These are phyloP conservation scores for Fragum fragum DNA, from an alignment of 2,888 invertebrate genomes.

Conservation along the genomic window DNA sequence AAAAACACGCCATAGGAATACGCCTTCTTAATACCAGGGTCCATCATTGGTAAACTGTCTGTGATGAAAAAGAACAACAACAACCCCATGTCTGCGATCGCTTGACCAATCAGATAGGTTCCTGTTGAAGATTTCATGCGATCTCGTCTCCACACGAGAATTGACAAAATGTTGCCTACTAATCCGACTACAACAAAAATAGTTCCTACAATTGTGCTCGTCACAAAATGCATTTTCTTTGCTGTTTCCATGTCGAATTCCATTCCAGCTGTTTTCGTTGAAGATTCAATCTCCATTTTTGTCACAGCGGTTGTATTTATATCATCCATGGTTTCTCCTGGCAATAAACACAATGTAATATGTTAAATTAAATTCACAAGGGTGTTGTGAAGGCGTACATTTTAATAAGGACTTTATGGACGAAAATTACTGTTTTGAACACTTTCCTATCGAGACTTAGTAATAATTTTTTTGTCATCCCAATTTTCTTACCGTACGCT, in stretches of 20 bases:
- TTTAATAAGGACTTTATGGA: no score
- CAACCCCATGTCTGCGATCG: slow-evolving; percentile 73
- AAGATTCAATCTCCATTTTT: not conserved
- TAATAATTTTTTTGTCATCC: no score
- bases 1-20: slow-evolving; percentile 72
- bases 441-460: no score
- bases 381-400: no score
- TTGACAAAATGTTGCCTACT: slow-evolving; percentile 57
- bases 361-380: no score
- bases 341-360: no score
- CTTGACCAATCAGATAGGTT: slow-evolving; percentile 74
- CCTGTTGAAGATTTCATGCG: slow-evolving; percentile 65
- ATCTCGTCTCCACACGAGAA: slow-evolving; percentile 56
- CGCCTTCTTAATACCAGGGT: slow-evolving; percentile 56
- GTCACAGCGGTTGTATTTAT: not conserved
- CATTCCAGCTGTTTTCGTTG: slow-evolving; percentile 11
- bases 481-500: no score
- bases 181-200: slow-evolving; percentile 59
- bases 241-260: slow-evolving; percentile 50
- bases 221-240: slow-evolving; percentile 55
- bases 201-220: slow-evolving; percentile 49
- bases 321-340: not conserved
- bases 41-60: slow-evolving; percentile 68
- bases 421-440: no score
- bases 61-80: slow-evolving; percentile 73